Evolutionary conservation across 2,113 vertebrate species (phyloP).

Genomic region (Ictalurus furcatus): DNA sequence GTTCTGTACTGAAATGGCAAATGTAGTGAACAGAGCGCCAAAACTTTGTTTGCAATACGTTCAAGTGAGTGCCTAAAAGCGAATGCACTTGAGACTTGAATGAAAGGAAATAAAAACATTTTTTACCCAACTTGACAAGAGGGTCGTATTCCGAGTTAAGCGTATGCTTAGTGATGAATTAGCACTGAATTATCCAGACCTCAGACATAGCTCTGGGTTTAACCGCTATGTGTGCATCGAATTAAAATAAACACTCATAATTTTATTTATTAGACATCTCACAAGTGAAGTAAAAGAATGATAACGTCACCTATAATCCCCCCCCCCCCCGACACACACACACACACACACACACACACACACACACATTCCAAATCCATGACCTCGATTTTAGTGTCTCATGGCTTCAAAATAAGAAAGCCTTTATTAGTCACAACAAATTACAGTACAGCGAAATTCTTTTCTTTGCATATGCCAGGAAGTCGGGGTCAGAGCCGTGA

Average conservation of each 20-base stretch:
- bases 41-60: background rate
- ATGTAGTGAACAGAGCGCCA: background rate
- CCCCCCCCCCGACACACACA: too few species aligned
- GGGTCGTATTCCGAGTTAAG: background rate
- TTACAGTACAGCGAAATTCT: background rate
- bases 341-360: too few species aligned
- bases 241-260: background rate
- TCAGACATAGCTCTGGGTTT: background rate
- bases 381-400: conserved; percentile 1
- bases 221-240: background rate
- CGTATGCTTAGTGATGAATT: background rate
- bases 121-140: background rate
- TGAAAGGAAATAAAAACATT: too few species aligned
- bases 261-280: background rate
- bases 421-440: conserved; percentile 8
- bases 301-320: background rate
- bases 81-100: background rate
- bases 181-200: background rate
- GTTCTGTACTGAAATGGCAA: background rate
- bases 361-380: background rate
- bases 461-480: background rate
- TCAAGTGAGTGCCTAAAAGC: background rate
- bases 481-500: background rate
- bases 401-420: background rate
- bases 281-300: background rate